Base-by-base conservation (phyloP, 92 coral and sea anemone species). In the Nematostella vectensis region DNA sequence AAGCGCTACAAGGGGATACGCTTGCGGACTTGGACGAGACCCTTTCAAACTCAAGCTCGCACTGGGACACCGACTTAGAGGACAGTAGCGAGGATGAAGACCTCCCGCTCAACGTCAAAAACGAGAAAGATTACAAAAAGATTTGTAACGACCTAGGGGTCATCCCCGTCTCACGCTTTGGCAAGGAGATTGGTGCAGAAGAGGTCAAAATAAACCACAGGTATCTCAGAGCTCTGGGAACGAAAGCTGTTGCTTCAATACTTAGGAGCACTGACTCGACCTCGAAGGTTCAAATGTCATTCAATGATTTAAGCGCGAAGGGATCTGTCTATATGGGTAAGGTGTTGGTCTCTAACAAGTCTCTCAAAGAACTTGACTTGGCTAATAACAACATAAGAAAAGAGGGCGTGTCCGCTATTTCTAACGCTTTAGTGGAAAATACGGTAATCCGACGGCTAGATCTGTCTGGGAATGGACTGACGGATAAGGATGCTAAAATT, bases 61-160 rank as follows among this genome's bases (percentile, higher is more conserved):
- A 85, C 47, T 80, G 95, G 95, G 95, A 81, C 31, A 85, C 95
- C 3, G 95, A 85, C 66, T 65, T 81, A 10, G 88, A 85, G 29
- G 78, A 77, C 16, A 16, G 29, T 26, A 76, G 68, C 6, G 72
- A 62, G 0, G 43, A 42, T 4, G 58, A 33, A n/a, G 49, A 29
- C 2, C 3, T 2, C 3, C 23, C 31, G 25, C 40, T 44, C 10
- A 27, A 12, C 13, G 30, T 53, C 15, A 15, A 48, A 13, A 83
- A 75, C 3, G 69, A 60, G 27, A 60, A 70, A 50, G 27, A 51
- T 16, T 89, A 89, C 56, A 63, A 80, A 13, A 81, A 62, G 39
- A 39, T 61, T 31, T 89, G 95, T 26, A 70, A 76, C 13, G 55
- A 57, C 8, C 57, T 88, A 15, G 88, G 85, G 8, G 74, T 85